Percentiles rank a stretch among this genome's conserved stretches.
phyloP scores from a whole-genome alignment of 2,888 invertebrate species.

The Sepioteuthis lessoniana region DNA sequence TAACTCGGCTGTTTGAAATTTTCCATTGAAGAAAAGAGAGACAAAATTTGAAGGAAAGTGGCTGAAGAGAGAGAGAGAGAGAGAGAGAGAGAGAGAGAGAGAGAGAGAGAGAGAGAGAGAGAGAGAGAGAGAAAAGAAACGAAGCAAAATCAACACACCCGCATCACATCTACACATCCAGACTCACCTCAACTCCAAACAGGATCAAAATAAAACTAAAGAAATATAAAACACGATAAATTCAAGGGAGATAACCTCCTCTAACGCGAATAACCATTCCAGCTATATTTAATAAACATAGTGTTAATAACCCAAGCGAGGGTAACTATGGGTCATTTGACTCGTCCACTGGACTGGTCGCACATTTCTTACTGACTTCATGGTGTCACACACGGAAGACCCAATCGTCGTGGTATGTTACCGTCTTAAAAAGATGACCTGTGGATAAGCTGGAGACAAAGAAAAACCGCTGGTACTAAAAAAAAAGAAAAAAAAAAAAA shows the following conservation, averaged over 20 bases:
- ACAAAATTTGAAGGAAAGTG: too few species aligned
- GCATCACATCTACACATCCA: too few species aligned
- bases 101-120: too few species aligned
- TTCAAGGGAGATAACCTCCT: neutral
- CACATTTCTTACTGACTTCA: neutral
- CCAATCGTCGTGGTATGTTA: neutral
- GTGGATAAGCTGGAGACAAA: neutral
- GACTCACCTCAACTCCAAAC: too few species aligned
- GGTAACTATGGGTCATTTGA: neutral
- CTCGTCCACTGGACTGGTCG: neutral
- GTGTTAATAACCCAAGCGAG: conserved; percentile 1
- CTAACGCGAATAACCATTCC: neutral
- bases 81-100: too few species aligned
- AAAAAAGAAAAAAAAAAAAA: neutral
- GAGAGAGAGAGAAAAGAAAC: too few species aligned
- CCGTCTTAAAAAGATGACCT: conserved; percentile 15
- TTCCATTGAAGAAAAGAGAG: too few species aligned
- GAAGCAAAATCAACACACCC: too few species aligned
- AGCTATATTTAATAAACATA: neutral
- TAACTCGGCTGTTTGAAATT: too few species aligned
- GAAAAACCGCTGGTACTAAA: neutral
- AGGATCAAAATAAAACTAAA: too few species aligned
- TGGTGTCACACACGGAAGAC: conserved; percentile 11
- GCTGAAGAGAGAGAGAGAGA: too few species aligned
- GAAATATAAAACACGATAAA: neutral